Base-by-base conservation (phyloP, 2,797 vertebrate species). In the Remorina albescens region DNA sequence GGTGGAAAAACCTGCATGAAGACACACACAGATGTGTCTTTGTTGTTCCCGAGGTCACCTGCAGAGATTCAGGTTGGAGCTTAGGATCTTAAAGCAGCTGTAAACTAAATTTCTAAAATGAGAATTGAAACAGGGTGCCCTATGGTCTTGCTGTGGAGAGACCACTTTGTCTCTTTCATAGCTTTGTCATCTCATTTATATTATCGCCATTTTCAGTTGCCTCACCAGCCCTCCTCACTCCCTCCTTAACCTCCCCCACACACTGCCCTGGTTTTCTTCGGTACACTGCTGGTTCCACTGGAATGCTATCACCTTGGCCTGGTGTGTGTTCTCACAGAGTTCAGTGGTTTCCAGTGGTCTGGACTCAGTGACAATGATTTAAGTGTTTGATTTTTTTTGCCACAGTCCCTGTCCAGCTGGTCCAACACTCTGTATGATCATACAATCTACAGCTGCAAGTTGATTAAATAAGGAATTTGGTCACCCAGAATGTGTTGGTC, bases 401-500 rank as follows among this genome's bases (percentile, higher is more conserved):
- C 80, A 75, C 78, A 74, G 76, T 88, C 80, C 71, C 88, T 88
- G 84, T 94, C 92, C 94, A 93, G 90, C 93, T 82, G 57, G 86
- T 82, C 86, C 71, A 0, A 84, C 66, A 21, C 72, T 74, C 57
- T 68, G 39, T 57, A 46, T 63, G 51, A 56, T n/a, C 57, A 68
- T 28, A 19, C 32, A 25, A 21, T 62, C 60, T 15, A 23, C 59
- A 50, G 23, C 63, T 28, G 23, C 46, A 42, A 25, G 60, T 70
- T 37, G 8, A 57, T 28, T 36, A 30, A 69, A 49, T 10, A 42
- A 67, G 3, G 6, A 32, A 58, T 60, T 56, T 12, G 77, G 28
- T n/a, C 30, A 47, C 67, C 66, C 32, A 9, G 3, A 55, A 75
- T 36, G 11, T 25, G 60, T 59, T 61, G 32, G 30, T 47, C 67